Evolutionary conservation across 2,113 vertebrate species (phyloP), one percentile per base, ranked within the genome.

Genomic region (Fukomys damarensis): DNA sequence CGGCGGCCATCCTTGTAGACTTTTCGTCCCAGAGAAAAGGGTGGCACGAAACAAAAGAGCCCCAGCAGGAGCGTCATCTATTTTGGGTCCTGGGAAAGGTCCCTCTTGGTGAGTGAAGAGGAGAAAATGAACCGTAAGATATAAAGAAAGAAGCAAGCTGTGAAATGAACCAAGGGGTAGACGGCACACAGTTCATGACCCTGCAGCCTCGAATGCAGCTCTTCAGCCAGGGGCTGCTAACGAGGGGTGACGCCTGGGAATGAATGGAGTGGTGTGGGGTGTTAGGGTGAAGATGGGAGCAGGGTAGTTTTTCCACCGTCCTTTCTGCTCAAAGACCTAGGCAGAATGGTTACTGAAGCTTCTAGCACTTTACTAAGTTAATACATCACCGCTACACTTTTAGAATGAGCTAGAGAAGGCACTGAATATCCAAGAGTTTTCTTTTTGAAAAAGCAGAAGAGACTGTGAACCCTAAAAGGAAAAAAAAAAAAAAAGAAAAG

Each of bases 11-110:
- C 17, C 95, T 97, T 95, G 79, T 95, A 89, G 63, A 74, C 49
- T 66, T 95, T 87, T 86, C 97, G 98, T 95, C 91, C 89, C 89
- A 96, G 97, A 97, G 97, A 97, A 96, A 17, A 96, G 72, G 52
- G 95, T 89, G 93, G 95, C 97, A 98, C 98, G 98, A 98, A 96
- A 97, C 93, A 93, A 97, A 96, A 84, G 91, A 68, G 94, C 46
- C 82, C 87, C 91, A 95, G 98, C 95, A 94, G 96, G 97, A 89
- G 97, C 94, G 74, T 89, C 66, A 94, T 83, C 86, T 92, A 96
- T 97, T 93, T 79, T 49, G 59, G 86, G 85, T 61, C 65, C 83
- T 63, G 68, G 80, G 86, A 97, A 97, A 96, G 93, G 94, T 88
- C 49, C 82, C 91, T 96, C 97, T 98, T 95, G 63, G 95, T 88